Conservation (phyloP, 2,113 vertebrate genomes). For the Centrocercus urophasianus region DNA sequence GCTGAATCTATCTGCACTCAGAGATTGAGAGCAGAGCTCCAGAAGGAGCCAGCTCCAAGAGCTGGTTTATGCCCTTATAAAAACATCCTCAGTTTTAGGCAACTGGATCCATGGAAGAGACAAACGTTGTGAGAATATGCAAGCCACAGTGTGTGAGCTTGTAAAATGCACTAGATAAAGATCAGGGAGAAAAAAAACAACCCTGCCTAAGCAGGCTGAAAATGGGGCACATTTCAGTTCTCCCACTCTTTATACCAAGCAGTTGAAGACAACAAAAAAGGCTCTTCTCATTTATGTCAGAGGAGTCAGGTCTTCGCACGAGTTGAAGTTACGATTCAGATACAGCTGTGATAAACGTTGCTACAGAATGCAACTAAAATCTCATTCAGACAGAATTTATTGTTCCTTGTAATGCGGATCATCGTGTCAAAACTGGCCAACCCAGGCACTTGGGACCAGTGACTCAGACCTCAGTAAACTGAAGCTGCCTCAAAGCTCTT, state of each 20-base stretch:
- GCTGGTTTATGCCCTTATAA: not conserved
- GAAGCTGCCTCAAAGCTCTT: not conserved
- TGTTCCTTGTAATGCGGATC: fast-evolving
- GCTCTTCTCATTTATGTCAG: not conserved
- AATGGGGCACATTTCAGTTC: not conserved
- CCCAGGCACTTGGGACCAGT: conserved; percentile 26
- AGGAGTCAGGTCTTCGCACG: not conserved
- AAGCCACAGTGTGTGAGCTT: not conserved
- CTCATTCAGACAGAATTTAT: not conserved
- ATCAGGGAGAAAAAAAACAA: not conserved
- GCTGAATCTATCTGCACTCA: not conserved
- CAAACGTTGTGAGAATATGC: not conserved
- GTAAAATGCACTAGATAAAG: not conserved
- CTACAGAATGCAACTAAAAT: not conserved
- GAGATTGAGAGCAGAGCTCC: not conserved
- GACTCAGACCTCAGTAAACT: not conserved
- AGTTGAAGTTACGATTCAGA: not conserved
- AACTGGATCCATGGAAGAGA: not conserved
- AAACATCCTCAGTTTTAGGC: not conserved
- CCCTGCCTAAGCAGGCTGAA: conserved; percentile 20
- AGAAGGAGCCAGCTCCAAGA: not conserved
- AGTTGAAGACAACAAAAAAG: not conserved
- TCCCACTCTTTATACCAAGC: not conserved
- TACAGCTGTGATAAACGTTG: not conserved
- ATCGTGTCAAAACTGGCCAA: not conserved